Evolutionary conservation across 2,888 invertebrate species (phyloP).

Genomic region (Ptilodon capucinus): DNA sequence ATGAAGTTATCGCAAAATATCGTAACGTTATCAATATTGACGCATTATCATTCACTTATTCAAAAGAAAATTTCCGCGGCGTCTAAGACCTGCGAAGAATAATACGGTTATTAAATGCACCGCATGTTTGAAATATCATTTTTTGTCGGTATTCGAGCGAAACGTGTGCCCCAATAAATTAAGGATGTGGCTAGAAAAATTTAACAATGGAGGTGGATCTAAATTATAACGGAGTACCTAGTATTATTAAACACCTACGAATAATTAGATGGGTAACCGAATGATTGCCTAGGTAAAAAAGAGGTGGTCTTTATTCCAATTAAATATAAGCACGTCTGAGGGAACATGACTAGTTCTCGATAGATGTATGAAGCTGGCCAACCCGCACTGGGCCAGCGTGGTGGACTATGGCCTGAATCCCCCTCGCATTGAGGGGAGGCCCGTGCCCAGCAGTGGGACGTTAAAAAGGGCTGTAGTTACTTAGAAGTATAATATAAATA

Average conservation of each 20-base stretch:
- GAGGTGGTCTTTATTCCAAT: too few species aligned
- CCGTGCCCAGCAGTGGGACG: too few species aligned
- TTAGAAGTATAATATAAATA: neutral
- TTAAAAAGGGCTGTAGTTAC: too few species aligned
- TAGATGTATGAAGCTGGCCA: too few species aligned
- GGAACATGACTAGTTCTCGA: too few species aligned
- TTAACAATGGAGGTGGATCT: constrained; percentile 62
- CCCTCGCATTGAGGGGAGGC: too few species aligned
- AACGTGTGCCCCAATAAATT: constrained; percentile 77
- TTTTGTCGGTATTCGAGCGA: constrained; percentile 73
- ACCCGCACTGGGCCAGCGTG: too few species aligned
- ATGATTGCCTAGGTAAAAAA: neutral
- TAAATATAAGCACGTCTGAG: too few species aligned
- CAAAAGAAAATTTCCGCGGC: constrained; percentile 24
- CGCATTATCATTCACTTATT: constrained; percentile 38
- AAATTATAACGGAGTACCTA: constrained; percentile 6
- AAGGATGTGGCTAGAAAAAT: constrained; percentile 82
- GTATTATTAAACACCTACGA: neutral
- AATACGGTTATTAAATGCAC: constrained; percentile 54
- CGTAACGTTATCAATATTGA: constrained; percentile 25
- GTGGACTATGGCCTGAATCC: too few species aligned
- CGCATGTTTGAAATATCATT: constrained; percentile 52
- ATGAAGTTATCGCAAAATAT: constrained; percentile 30
- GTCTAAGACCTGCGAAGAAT: constrained; percentile 49
- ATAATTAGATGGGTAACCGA: neutral